Conservation (phyloP, 1,140 invertebrate species). For the Metaphire vulgaris region DNA sequence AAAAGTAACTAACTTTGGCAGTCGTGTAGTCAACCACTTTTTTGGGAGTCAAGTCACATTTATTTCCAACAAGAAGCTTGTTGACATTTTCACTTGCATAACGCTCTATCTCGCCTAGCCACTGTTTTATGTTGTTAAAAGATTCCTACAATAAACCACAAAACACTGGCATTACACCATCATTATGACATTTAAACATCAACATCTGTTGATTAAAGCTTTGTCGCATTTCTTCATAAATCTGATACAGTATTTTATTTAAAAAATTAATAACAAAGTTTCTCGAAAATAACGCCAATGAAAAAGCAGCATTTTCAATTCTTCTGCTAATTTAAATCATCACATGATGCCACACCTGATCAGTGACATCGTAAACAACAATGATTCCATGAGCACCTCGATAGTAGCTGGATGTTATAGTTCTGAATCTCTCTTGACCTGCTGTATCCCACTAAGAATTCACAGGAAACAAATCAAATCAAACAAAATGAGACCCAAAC, state of each 20-base stretch:
- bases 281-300: too few species aligned
- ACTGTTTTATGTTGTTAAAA: constrained; percentile 53
- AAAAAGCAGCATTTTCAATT: too few species aligned
- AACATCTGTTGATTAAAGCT: too few species aligned
- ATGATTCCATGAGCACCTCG: constrained; percentile 98
- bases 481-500: too few species aligned
- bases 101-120: constrained; percentile 52
- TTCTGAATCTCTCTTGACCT: constrained; percentile 91
- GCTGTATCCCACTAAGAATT: constrained; percentile 85
- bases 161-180: too few species aligned
- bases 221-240: too few species aligned
- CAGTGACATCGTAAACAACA: constrained; percentile 98
- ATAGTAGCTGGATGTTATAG: constrained; percentile 91
- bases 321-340: too few species aligned
- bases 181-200: too few species aligned
- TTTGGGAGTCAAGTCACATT: constrained; percentile 70
- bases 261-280: too few species aligned
- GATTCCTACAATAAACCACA: constrained; percentile 42
- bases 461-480: too few species aligned
- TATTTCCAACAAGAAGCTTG: constrained; percentile 96
- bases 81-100: constrained; percentile 99
- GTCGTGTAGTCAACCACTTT: constrained; percentile 74
- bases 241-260: too few species aligned
- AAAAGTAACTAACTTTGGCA: constrained; percentile 65
- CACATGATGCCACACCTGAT: constrained; percentile 62